Evolutionary conservation across 1,140 invertebrate genomes (phyloP).

Genomic region (Tetraneura akinire): DNA sequence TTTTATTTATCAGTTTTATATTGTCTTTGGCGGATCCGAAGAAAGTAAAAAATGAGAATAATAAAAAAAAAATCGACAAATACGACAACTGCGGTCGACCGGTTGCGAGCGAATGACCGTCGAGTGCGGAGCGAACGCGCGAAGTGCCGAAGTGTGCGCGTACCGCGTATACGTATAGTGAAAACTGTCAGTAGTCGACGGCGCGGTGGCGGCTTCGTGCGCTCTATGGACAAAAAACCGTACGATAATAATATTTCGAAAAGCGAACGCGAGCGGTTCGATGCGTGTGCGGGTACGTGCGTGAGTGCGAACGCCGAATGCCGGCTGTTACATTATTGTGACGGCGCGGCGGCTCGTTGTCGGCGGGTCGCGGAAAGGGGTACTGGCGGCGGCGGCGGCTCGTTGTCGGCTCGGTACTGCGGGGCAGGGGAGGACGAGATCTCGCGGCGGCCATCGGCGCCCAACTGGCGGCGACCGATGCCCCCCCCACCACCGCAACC

Average conservation of each 20-base stretch:
- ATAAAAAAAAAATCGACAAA: too few relatives aligned
- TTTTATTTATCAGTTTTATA: too few relatives aligned
- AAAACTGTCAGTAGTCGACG: neutral
- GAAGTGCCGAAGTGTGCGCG: too few relatives aligned
- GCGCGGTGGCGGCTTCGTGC: neutral
- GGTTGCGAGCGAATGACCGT: slow-evolving; percentile 14
- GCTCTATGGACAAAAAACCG: slow-evolving; percentile 29
- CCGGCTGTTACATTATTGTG: neutral
- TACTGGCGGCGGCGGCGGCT: neutral
- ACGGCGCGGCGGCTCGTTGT: neutral
- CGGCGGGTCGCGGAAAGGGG: neutral
- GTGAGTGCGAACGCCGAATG: neutral
- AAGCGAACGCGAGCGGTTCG: neutral
- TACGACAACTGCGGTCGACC: neutral
- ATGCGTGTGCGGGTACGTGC: neutral
- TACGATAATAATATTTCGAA: slow-evolving; percentile 17
- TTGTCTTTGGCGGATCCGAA: too few relatives aligned
- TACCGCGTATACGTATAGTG: neutral
- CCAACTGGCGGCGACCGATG: neutral
- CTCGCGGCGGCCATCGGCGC: neutral
- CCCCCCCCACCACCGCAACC: too few relatives aligned
- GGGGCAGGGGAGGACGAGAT: neutral
- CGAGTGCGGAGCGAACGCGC: neutral
- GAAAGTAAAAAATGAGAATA: too few relatives aligned
- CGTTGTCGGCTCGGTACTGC: neutral